These are phyloP conservation scores for Peromyscus maniculatus DNA, from an alignment of 2,113 vertebrate species.

Conservation along the genomic window DNA sequence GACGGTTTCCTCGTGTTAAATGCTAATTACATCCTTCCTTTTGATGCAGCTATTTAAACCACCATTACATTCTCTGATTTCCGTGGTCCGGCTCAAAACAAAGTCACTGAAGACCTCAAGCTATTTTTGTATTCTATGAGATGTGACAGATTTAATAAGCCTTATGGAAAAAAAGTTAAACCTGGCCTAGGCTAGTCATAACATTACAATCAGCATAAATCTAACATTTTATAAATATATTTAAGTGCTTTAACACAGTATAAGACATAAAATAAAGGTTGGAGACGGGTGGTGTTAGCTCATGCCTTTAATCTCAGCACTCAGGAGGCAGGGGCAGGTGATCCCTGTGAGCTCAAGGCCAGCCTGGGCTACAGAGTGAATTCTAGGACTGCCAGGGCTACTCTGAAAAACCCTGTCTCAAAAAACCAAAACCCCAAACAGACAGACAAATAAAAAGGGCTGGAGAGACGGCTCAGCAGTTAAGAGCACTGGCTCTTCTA, in stretches of 20 bases:
- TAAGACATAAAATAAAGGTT: neutral
- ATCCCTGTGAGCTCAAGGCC: too few species aligned
- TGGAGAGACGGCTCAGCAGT: neutral
- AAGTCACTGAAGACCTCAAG: neutral
- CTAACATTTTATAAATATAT: conserved; percentile 37
- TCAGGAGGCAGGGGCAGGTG: too few species aligned
- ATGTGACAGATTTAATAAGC: conserved; percentile 47
- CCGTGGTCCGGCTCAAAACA: neutral
- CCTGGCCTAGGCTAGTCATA: neutral
- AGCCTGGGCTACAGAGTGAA: too few species aligned
- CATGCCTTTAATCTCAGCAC: too few species aligned
- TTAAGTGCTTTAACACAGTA: conserved; percentile 11
- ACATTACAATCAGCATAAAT: neutral
- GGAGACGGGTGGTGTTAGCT: neutral
- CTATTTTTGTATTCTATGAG: neutral
- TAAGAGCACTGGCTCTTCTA: neutral
- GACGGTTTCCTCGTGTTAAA: neutral
- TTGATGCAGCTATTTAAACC: neutral
- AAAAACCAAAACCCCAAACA: too few species aligned
- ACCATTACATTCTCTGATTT: conserved; percentile 24
- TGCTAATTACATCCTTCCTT: conserved; percentile 10
- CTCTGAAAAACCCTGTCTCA: too few species aligned
- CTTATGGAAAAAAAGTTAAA: neutral
- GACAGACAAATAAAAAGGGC: too few species aligned
- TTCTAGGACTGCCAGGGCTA: too few species aligned